phyloP scores from a whole-genome alignment of 2,888 invertebrate species.

The Lysandra coridon region DNA sequence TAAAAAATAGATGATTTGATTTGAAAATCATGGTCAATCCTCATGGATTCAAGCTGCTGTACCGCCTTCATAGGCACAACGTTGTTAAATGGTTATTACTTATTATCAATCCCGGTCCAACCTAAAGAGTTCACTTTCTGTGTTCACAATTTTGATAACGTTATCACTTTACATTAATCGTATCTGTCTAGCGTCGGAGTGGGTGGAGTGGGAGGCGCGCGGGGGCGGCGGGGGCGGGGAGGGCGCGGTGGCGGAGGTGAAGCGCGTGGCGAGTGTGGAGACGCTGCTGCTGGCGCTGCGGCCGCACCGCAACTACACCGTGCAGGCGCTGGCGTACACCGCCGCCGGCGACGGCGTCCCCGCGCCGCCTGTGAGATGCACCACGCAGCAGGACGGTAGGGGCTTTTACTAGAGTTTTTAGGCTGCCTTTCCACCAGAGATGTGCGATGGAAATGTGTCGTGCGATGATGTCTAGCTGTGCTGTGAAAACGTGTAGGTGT shows the following conservation, averaged over 20 bases:
- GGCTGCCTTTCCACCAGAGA: too few relatives aligned
- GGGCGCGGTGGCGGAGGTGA: slow-evolving; percentile 83
- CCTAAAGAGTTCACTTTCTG: not conserved
- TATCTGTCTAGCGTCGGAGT: slow-evolving; percentile 72
- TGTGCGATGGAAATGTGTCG: too few relatives aligned
- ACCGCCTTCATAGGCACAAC: too few relatives aligned
- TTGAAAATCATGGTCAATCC: too few relatives aligned
- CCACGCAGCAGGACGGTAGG: slow-evolving; percentile 92
- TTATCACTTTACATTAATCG: slow-evolving; percentile 18
- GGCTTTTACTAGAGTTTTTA: slow-evolving; percentile 20
- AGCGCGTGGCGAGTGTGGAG: slow-evolving; percentile 88
- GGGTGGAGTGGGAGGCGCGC: slow-evolving; percentile 75
- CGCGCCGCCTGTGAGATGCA: slow-evolving; percentile 88
- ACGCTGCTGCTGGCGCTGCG: slow-evolving; percentile 89
- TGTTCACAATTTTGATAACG: not conserved
- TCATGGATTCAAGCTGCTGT: too few relatives aligned
- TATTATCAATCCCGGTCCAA: not conserved
- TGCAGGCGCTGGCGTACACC: slow-evolving; percentile 91
- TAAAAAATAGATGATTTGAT: too few relatives aligned
- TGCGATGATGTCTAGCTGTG: too few relatives aligned
- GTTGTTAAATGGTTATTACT: too few relatives aligned
- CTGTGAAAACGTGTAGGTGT: too few relatives aligned
- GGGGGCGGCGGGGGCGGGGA: slow-evolving; percentile 53
- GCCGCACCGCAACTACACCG: slow-evolving; percentile 93
- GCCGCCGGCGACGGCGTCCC: slow-evolving; percentile 91